Percentiles rank a stretch among this genome's conserved stretches.
These are phyloP conservation scores for Trematocara marginatum DNA, from an alignment of 2,113 vertebrate species.

Conservation along the genomic window DNA sequence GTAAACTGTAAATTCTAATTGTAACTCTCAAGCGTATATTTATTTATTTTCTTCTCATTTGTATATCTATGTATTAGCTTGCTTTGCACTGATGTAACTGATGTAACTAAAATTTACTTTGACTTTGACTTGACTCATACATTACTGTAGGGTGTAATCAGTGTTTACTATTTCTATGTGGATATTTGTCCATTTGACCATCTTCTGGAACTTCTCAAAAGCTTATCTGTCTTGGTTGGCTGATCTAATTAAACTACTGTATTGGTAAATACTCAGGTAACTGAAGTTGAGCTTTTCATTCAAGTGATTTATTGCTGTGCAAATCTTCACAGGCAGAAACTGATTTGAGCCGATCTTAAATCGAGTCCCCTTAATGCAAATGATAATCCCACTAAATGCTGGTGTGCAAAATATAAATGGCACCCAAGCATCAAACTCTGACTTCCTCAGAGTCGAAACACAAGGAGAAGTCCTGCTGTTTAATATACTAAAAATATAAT, in stretches of 20 bases:
- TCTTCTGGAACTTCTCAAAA: background rate
- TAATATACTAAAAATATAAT: background rate
- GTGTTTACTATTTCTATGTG: background rate
- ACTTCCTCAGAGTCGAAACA: background rate
- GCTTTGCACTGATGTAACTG: background rate
- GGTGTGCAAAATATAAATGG: background rate
- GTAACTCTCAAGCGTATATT: background rate
- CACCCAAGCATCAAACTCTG: background rate
- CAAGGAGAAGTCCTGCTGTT: background rate
- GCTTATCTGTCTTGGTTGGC: background rate
- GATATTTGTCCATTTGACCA: background rate
- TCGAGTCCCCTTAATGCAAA: background rate
- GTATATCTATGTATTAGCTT: background rate
- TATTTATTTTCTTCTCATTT: background rate
- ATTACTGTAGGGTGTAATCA: background rate
- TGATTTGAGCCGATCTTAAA: background rate
- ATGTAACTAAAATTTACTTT: background rate
- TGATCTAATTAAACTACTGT: background rate
- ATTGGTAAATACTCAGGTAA: background rate
- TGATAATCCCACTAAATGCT: background rate
- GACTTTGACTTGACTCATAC: background rate
- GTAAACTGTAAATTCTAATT: background rate
- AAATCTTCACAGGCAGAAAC: background rate
- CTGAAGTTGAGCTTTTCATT: background rate
- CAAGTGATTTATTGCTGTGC: background rate